Conservation (phyloP, 2,888 invertebrate species). For the Pimpla rufipes region DNA sequence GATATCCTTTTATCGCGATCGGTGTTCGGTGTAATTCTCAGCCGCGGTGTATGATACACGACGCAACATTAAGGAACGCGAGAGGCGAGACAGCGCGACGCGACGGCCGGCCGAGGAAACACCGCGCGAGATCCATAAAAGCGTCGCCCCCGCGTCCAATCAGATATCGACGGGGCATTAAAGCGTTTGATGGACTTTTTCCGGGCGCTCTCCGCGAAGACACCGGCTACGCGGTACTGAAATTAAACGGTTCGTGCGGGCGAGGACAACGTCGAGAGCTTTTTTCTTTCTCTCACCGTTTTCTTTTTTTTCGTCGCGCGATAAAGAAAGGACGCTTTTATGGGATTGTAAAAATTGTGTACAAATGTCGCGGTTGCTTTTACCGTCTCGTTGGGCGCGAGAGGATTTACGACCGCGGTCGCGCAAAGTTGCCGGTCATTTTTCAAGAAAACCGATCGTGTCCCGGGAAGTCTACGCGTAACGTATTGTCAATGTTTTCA, state of each 20-base stretch:
- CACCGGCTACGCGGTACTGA: neutral
- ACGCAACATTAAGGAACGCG: slow-evolving; percentile 7
- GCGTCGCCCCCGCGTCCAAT: slow-evolving; percentile 8
- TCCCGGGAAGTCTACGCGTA: neutral
- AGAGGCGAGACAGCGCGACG: slow-evolving; percentile 33
- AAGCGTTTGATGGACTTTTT: slow-evolving; percentile 8
- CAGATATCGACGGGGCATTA: slow-evolving; percentile 25
- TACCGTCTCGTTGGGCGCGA: neutral
- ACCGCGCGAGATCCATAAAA: slow-evolving; percentile 25
- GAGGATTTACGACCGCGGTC: neutral
- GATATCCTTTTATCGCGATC: slow-evolving; percentile 42
- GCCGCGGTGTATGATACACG: slow-evolving; percentile 19
- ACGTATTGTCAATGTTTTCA: neutral
- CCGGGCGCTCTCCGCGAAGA: neutral
- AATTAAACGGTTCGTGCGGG: neutral
- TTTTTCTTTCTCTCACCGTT: neutral
- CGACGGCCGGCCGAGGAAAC: neutral
- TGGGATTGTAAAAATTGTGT: slow-evolving; percentile 23
- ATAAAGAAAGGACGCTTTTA: neutral
- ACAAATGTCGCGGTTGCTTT: slow-evolving; percentile 17
- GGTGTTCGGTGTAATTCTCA: slow-evolving; percentile 11
- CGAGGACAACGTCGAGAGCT: slow-evolving; percentile 6
- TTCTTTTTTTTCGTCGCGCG: slow-evolving; percentile 1
- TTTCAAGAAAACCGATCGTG: neutral
- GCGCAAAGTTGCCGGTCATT: neutral